Percentiles rank a stretch among this genome's conserved stretches.
These are phyloP conservation scores for Berghia stephanieae DNA, from an alignment of 1,140 invertebrate species.

Conservation along the genomic window DNA sequence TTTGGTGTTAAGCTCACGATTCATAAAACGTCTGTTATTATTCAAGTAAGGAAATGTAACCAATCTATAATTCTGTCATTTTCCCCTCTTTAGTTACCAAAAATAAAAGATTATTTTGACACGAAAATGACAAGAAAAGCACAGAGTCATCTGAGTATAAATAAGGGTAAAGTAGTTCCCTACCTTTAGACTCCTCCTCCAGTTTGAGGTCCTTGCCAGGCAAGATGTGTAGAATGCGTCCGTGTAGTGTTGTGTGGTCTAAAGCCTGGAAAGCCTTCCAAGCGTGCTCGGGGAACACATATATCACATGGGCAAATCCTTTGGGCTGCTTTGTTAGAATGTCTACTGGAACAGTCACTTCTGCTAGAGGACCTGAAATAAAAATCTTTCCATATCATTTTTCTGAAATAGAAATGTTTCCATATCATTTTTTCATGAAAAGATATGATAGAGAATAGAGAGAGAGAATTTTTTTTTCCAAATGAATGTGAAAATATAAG, in stretches of 20 bases:
- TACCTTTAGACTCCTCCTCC: constrained; percentile 3
- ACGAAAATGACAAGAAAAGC: neutral
- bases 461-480: too few relatives aligned
- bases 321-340: constrained; percentile 79
- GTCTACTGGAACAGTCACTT: constrained; percentile 92
- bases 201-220: constrained; percentile 73
- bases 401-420: too few relatives aligned
- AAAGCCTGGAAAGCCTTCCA: constrained; percentile 85
- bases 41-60: too few relatives aligned
- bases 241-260: constrained; percentile 73
- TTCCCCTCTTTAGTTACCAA: neutral
- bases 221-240: constrained; percentile 91
- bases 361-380: constrained; percentile 80
- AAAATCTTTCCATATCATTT: too few relatives aligned
- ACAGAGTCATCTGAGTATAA: neutral
- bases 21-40: too few relatives aligned
- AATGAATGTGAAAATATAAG: too few relatives aligned
- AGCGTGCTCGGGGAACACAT: constrained; percentile 95
- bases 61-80: neutral
- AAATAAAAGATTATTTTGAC: neutral
- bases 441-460: too few relatives aligned
- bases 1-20: too few relatives aligned
- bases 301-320: constrained; percentile 94
- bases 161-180: neutral
- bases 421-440: too few relatives aligned